phyloP scores from a whole-genome alignment of 2,797 vertebrate genomes.

The Oreonectes daqikongensis region DNA sequence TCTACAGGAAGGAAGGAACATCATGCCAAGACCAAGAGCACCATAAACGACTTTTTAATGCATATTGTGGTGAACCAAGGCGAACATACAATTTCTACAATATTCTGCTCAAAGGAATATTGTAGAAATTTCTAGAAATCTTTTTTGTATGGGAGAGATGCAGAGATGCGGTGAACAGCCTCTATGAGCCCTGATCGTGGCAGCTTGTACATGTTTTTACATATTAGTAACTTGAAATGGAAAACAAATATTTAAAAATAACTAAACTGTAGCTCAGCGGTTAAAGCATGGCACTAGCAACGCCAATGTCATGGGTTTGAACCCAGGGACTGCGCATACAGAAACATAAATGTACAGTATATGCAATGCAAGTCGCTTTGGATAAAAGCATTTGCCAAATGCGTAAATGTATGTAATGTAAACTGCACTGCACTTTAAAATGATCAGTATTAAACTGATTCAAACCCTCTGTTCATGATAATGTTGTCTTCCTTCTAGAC shows the following conservation, averaged over 20 bases:
- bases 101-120: background rate
- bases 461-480: background rate
- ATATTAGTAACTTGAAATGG: background rate
- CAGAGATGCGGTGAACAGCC: background rate
- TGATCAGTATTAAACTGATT: conserved; percentile 1
- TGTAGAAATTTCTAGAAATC: too few relatives aligned
- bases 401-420: too few relatives aligned
- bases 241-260: background rate
- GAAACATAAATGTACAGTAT: too few relatives aligned
- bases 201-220: background rate
- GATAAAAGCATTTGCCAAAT: too few relatives aligned
- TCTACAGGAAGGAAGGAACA: background rate
- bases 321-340: too few relatives aligned
- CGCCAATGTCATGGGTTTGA: too few relatives aligned
- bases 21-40: background rate
- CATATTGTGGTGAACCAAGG: background rate
- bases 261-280: background rate
- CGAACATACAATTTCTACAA: background rate
- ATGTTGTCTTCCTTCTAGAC: background rate
- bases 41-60: background rate
- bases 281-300: too few relatives aligned
- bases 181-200: background rate
- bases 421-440: conserved; percentile 5
- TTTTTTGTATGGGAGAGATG: too few relatives aligned
- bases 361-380: too few relatives aligned